These are phyloP conservation scores for Cyclina sinensis DNA, from an alignment of 1,140 invertebrate species.

Conservation along the genomic window DNA sequence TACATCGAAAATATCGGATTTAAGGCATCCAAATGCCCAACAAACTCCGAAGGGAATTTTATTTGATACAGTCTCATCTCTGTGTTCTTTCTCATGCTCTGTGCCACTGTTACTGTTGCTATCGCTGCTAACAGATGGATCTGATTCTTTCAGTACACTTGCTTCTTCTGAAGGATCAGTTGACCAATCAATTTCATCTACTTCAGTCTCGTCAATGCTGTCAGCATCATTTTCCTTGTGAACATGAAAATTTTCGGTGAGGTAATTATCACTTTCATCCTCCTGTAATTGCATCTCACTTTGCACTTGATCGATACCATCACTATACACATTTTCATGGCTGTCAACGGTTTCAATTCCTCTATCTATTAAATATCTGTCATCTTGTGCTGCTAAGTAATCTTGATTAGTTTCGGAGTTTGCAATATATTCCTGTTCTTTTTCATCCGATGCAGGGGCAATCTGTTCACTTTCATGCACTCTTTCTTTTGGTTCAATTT, in stretches of 20 bases:
- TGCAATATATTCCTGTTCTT: too few species aligned
- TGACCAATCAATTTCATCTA: neutral
- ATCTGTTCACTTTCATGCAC: neutral
- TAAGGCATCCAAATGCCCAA: slow-evolving; percentile 33
- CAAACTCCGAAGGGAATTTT: slow-evolving; percentile 38
- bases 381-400: too few species aligned
- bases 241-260: neutral
- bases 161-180: neutral
- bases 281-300: neutral
- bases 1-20: slow-evolving; percentile 37
- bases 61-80: neutral
- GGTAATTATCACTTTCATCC: neutral
- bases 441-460: too few species aligned
- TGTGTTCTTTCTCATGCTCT: neutral
- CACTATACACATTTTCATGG: too few species aligned
- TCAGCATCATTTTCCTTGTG: neutral
- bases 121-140: too few species aligned
- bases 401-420: too few species aligned
- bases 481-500: neutral
- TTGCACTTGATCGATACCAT: slow-evolving; percentile 1
- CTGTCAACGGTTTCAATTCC: too few species aligned
- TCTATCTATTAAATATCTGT: too few species aligned
- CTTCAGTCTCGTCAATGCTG: slow-evolving; percentile 57
- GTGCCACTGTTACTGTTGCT: neutral
- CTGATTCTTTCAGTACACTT: neutral